phyloP scores from a whole-genome alignment of 2,888 invertebrate genomes.

The Nomada fucata region DNA sequence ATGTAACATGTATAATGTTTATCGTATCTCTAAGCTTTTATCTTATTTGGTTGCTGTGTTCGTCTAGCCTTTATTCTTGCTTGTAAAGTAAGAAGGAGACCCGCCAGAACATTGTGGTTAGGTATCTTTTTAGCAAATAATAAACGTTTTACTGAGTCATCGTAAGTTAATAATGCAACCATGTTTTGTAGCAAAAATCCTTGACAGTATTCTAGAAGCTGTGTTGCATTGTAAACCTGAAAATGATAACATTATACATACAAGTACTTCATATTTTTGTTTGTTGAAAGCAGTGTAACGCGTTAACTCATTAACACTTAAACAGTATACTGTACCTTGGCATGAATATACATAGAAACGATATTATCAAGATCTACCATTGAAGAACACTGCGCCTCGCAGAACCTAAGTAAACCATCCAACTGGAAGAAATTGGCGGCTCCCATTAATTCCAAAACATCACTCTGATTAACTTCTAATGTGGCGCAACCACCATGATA shows the following conservation, averaged over 20 bases:
- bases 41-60: conserved; percentile 74
- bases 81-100: conserved; percentile 92
- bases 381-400: conserved; percentile 93
- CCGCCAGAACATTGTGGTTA: conserved; percentile 94
- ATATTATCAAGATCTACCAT: conserved; percentile 95
- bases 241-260: conserved; percentile 20
- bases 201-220: conserved; percentile 95
- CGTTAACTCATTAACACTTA: background rate
- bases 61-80: conserved; percentile 90
- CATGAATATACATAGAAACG: conserved; percentile 96
- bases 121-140: conserved; percentile 95
- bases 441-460: conserved; percentile 94
- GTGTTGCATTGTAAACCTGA: conserved; percentile 94
- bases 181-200: conserved; percentile 96
- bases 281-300: background rate
- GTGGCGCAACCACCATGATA: conserved; percentile 95
- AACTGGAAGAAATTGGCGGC: conserved; percentile 96
- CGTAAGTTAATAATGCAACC: conserved; percentile 96
- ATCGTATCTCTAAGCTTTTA: conserved; percentile 60
- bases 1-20: background rate
- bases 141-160: conserved; percentile 94
- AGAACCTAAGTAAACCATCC: conserved; percentile 92
- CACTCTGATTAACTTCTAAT: conserved; percentile 91
- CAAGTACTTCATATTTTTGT: background rate
- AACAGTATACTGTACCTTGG: conserved; percentile 87